Percentiles rank a stretch among this genome's conserved stretches.
phyloP scores from a whole-genome alignment of 2,797 vertebrate species.

The Moxostoma hubbsi region DNA sequence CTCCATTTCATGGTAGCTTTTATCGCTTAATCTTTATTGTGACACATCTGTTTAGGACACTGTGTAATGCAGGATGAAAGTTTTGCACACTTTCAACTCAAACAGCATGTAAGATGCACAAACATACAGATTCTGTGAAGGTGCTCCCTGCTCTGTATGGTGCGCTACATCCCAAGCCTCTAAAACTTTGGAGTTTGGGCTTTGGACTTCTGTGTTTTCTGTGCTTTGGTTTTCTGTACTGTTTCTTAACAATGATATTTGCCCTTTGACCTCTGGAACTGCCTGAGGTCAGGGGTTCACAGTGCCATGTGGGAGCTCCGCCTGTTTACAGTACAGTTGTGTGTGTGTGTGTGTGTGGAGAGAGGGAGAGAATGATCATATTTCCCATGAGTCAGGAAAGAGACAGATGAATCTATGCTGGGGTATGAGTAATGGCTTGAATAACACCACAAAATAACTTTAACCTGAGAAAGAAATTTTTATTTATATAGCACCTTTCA shows the following conservation, averaged over 20 bases:
- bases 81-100: too few relatives aligned
- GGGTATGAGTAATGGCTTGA: slow-evolving; percentile 55
- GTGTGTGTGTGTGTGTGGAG: neutral
- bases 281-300: slow-evolving; percentile 32
- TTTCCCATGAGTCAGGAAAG: slow-evolving; percentile 56
- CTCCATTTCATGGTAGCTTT: too few relatives aligned
- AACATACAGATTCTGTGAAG: too few relatives aligned
- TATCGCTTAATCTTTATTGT: too few relatives aligned
- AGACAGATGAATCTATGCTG: slow-evolving; percentile 51
- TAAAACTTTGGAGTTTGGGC: slow-evolving; percentile 55
- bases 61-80: too few relatives aligned
- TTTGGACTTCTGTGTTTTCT: slow-evolving; percentile 31
- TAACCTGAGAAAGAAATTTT: slow-evolving; percentile 17
- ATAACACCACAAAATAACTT: slow-evolving; percentile 53
- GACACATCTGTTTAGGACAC: too few relatives aligned
- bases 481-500: too few relatives aligned
- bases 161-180: too few relatives aligned
- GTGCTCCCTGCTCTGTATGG: too few relatives aligned
- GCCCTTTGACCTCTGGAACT: slow-evolving; percentile 20
- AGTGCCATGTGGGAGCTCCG: slow-evolving; percentile 36
- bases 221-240: too few relatives aligned
- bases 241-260: slow-evolving; percentile 33
- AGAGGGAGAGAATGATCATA: slow-evolving; percentile 32
- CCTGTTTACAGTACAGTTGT: slow-evolving; percentile 34
- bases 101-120: too few relatives aligned